A percentile compares a stretch with the other conserved stretches of the same genome.
These are phyloP conservation scores for Carpatolechia fugitivella DNA, from an alignment of 2,888 invertebrate species.

Conservation along the genomic window DNA sequence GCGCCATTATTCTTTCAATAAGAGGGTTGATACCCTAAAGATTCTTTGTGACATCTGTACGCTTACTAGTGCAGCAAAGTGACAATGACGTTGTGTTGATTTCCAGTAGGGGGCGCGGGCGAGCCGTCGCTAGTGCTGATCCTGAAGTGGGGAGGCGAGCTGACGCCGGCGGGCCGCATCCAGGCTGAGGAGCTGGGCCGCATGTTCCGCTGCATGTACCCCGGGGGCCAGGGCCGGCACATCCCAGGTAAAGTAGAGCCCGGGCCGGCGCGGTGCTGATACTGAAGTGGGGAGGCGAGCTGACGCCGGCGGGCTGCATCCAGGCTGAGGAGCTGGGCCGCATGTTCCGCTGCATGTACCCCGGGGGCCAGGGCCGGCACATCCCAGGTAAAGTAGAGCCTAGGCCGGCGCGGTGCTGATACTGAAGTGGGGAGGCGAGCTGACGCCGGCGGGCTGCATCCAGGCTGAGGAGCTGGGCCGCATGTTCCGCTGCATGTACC, in stretches of 20 bases:
- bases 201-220: conserved; percentile 99
- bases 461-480: conserved; percentile 98
- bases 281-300: conserved; percentile 99
- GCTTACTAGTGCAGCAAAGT: too few relatives aligned
- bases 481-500: conserved; percentile 99
- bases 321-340: conserved; percentile 98
- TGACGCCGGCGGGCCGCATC: conserved; percentile 98
- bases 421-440: conserved; percentile 99
- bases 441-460: conserved; percentile 98
- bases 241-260: conserved; percentile 78
- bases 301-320: conserved; percentile 98
- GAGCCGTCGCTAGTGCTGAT: conserved; percentile 98
- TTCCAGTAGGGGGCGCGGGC: conserved; percentile 86
- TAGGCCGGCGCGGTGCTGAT: conserved; percentile 66
- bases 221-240: conserved; percentile 96
- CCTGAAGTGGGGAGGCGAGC: conserved; percentile 99
- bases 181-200: conserved; percentile 98
- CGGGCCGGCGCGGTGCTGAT: conserved; percentile 66
- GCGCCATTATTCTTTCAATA: too few relatives aligned
- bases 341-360: conserved; percentile 99
- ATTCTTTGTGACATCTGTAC: too few relatives aligned
- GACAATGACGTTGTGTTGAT: too few relatives aligned
- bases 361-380: conserved; percentile 96
- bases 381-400: conserved; percentile 78
- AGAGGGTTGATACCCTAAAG: too few relatives aligned